Evolutionary conservation across 2,797 vertebrate species (phyloP), one percentile per base, ranked within the genome.

Genomic region (Smutsia gigantea): DNA sequence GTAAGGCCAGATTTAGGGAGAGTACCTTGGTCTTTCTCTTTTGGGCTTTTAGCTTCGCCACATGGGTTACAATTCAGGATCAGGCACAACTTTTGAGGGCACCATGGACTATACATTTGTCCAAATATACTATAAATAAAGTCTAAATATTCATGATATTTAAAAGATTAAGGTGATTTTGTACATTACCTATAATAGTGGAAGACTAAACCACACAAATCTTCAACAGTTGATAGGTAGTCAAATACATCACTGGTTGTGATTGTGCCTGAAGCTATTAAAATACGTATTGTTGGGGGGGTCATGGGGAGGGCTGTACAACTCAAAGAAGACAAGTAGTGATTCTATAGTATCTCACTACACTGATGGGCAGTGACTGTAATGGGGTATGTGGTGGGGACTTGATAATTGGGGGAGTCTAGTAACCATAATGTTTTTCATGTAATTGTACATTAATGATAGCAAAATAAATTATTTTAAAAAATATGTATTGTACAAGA

Each of bases 51-150:
- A 90, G 2, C 19, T 92, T 61, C 79, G 21, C 37, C 39, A 53
- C 2, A 17, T 71, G 25, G 8, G 0, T 78, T 72, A 83, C 53
- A 15, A 86, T 77, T 97, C 34, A 92, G 27, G 46, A 49, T 57
- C 7, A 31, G 9, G 14, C 25, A 90, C 23, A 78, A 23, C 8
- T 25, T 92, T 74, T 69, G 61, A 68, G 42, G 17, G 64, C 2
- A 53, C 14, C 25, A 46, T 49, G 4, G 21, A 57, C 14, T 71
- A 9, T 72, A 18, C 5, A 49, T 96, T 91, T 82, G 31, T 37
- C 25, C 61, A 75, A 96, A 90, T 12, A 69, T 82, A 18, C 79
- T 69, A 39, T 42, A 93, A 89, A 55, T 42, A 84, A 93, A 92
- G 12, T 77, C 37, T 92, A 86, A 75, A 21, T 51, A 64, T 69